Evolutionary conservation across 2,113 vertebrate species (phyloP), one percentile per base, ranked within the genome.

Genomic region (Stercorarius parasiticus): DNA sequence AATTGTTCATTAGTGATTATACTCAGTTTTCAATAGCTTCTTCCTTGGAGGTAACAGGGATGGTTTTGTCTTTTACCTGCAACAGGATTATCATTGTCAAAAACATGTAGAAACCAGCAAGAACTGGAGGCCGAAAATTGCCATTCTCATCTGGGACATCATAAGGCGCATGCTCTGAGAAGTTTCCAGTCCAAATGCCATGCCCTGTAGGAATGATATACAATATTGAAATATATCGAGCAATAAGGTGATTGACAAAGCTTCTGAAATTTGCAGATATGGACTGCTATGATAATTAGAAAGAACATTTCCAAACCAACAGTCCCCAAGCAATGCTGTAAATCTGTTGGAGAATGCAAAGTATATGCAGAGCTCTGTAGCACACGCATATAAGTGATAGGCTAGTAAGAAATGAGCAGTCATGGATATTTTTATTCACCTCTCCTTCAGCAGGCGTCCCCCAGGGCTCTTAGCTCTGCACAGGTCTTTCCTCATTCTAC

Each of bases 1-100:
- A 78, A 71, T 82, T 87, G n/a, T 38, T 80, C 38, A 64, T 85
- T 90, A 69, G 47, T 62, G 20, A 74, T 66, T 71, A 66, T 27
- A 70, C 5, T 42, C 8, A 49, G 30, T 70, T 91, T 90, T 88
- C 23, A 45, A 56, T 74, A 76, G 12, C 15, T 80, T 47, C 47
- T 87, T 87, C 65, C 67, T 93, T 70, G 49, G 62, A 79, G 21
- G 34, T 58, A 84, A 72, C 19, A 59, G 52, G 62, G 45, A 90
- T 29, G 61, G 23, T 78, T 87, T 78, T 67, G 18, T 55, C 20
- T 86, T 93, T 95, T 98, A 99, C 99, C 99, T 99, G 99, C 71
- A 99, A 97, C 56, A 99, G 97, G 95, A 99, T 99, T 97, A 99
- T 99, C 99, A 99, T 99, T 25, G 99, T 99, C 95, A 99, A 98